These are phyloP conservation scores for Lypha dubia DNA, from an alignment of 2,888 invertebrate species.

Conservation along the genomic window DNA sequence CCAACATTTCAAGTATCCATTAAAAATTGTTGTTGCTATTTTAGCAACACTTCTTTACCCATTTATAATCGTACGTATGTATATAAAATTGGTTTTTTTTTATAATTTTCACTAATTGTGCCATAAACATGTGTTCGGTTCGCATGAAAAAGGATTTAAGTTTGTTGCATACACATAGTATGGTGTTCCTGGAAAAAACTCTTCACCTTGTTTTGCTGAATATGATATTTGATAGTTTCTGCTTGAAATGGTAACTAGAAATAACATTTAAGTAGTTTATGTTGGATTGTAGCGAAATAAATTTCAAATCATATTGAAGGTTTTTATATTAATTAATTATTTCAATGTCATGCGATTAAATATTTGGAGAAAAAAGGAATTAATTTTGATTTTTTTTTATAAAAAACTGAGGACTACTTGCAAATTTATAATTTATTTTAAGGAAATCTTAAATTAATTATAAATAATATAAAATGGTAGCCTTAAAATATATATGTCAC, in stretches of 20 bases:
- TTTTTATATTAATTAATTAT: conserved; percentile 66
- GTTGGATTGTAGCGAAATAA: background rate
- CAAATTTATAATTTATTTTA: too few species aligned
- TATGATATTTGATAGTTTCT: conserved; percentile 68
- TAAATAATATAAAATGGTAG: too few species aligned
- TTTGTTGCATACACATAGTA: conserved; percentile 17
- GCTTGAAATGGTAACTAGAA: conserved; percentile 28
- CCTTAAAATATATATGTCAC: too few species aligned
- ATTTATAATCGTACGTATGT: background rate
- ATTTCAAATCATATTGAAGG: background rate
- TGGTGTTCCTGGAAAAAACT: conserved; percentile 30
- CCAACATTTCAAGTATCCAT: conserved; percentile 66
- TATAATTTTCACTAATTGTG: conserved; percentile 53
- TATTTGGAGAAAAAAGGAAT: too few species aligned
- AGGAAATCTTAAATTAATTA: too few species aligned
- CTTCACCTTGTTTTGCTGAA: conserved; percentile 50
- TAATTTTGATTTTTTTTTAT: too few species aligned
- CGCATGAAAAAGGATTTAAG: conserved; percentile 19
- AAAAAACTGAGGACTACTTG: too few species aligned
- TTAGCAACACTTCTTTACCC: conserved; percentile 39
- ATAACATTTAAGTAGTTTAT: conserved; percentile 18
- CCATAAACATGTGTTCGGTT: background rate
- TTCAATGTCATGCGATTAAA: conserved; percentile 62
- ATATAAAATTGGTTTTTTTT: background rate
- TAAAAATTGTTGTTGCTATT: conserved; percentile 67